Evolutionary conservation across 2,888 invertebrate species (phyloP).

Genomic region (Plebejus argus): DNA sequence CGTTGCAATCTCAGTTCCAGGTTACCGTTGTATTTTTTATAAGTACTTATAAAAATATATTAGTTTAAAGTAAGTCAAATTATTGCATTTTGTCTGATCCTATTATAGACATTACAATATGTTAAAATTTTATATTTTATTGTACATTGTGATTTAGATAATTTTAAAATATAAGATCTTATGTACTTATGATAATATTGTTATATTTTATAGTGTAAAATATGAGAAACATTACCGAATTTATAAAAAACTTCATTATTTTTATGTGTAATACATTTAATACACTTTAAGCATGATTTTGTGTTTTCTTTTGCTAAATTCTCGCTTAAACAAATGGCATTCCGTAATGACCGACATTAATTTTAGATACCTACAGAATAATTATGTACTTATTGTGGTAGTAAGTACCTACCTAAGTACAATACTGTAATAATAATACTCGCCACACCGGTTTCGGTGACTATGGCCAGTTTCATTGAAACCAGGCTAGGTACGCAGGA

Average conservation of each 20-base stretch:
- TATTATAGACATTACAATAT: conserved; percentile 38
- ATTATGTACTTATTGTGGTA: no score
- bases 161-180: conserved; percentile 43
- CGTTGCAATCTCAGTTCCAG: conserved; percentile 46
- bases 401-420: no score
- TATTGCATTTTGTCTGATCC: conserved; percentile 42
- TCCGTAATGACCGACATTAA: neutral
- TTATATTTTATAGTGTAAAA: conserved; percentile 40
- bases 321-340: neutral
- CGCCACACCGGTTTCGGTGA: no score
- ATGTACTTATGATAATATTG: conserved; percentile 39
- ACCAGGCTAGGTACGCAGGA: no score
- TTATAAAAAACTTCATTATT: conserved; percentile 36
- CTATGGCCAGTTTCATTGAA: no score
- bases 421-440: no score
- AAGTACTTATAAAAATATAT: conserved; percentile 10
- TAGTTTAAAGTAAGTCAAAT: conserved; percentile 41
- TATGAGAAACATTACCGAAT: conserved; percentile 40
- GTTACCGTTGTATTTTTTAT: conserved; percentile 42
- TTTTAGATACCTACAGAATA: neutral
- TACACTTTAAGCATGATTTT: conserved; percentile 42
- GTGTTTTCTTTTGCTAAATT: conserved; percentile 18
- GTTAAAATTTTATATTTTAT: conserved; percentile 36
- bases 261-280: conserved; percentile 43
- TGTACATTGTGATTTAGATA: conserved; percentile 46